A percentile compares a stretch with the other conserved stretches of the same genome.
These are phyloP conservation scores for Alloplasta piceator DNA, from an alignment of 2,888 invertebrate species.

Conservation along the genomic window DNA sequence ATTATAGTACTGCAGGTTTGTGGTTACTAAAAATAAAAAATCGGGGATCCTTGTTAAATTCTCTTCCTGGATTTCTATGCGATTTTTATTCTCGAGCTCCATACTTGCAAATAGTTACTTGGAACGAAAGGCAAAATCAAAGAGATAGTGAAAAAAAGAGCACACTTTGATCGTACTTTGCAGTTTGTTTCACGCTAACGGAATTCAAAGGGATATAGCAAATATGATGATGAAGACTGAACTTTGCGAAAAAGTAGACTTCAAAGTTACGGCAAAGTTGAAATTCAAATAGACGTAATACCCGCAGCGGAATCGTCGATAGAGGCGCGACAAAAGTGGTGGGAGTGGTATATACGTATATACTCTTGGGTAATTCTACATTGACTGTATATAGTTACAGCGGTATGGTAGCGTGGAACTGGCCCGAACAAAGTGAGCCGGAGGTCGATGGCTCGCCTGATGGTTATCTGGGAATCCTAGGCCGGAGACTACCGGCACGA, in stretches of 20 bases:
- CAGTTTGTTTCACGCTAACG: too few relatives aligned
- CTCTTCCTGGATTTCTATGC: too few relatives aligned
- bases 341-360: constrained; percentile 50
- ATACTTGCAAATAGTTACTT: too few relatives aligned
- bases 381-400: constrained; percentile 30
- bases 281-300: constrained; percentile 39
- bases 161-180: too few relatives aligned
- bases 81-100: too few relatives aligned
- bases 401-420: constrained; percentile 48
- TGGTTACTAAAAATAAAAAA: too few relatives aligned
- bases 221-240: too few relatives aligned
- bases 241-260: too few relatives aligned
- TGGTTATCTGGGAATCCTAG: constrained; percentile 76
- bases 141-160: too few relatives aligned
- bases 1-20: constrained; percentile 73
- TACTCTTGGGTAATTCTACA: constrained; percentile 43
- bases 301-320: constrained; percentile 68
- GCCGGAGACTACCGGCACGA: constrained; percentile 75
- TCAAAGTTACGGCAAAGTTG: not conserved
- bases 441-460: constrained; percentile 63
- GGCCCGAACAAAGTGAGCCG: constrained; percentile 44
- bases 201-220: too few relatives aligned
- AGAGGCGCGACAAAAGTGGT: constrained; percentile 69
- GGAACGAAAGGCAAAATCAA: too few relatives aligned
- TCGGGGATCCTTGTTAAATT: too few relatives aligned